Percentiles rank a stretch among this genome's conserved stretches.
These are phyloP conservation scores for Agrypnia vestita DNA, from an alignment of 1,140 invertebrate genomes.

Conservation along the genomic window DNA sequence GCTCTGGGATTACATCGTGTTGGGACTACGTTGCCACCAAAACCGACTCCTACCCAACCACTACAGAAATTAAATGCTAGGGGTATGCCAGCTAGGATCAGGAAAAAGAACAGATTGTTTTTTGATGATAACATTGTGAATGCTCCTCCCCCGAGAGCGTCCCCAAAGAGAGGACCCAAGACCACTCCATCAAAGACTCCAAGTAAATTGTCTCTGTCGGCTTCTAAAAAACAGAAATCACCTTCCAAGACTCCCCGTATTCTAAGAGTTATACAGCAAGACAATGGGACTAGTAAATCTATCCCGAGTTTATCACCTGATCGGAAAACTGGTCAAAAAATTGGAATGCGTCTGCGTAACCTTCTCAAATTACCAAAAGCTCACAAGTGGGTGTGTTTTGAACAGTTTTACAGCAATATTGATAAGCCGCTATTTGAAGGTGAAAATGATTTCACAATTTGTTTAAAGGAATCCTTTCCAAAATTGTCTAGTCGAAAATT, in stretches of 20 bases:
- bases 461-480: slow-evolving; percentile 95
- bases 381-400: slow-evolving; percentile 99
- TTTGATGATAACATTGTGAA: slow-evolving; percentile 94
- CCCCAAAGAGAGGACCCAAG: slow-evolving; percentile 76
- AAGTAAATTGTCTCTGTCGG: slow-evolving; percentile 68
- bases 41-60: slow-evolving; percentile 79
- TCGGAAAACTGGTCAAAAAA: slow-evolving; percentile 87
- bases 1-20: slow-evolving; percentile 85
- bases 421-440: slow-evolving; percentile 95
- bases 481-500: slow-evolving; percentile 90
- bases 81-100: slow-evolving; percentile 90
- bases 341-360: slow-evolving; percentile 93
- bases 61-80: slow-evolving; percentile 86
- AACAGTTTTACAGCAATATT: slow-evolving; percentile 99
- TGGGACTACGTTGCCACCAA: slow-evolving; percentile 81
- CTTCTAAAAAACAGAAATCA: slow-evolving; percentile 68
- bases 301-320: slow-evolving; percentile 74
- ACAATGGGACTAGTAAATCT: slow-evolving; percentile 26
- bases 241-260: slow-evolving; percentile 67
- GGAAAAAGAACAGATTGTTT: slow-evolving; percentile 93
- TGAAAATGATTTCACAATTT: slow-evolving; percentile 97
- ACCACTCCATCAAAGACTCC: slow-evolving; percentile 70
- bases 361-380: slow-evolving; percentile 98
- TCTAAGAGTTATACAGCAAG: slow-evolving; percentile 15
- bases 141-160: slow-evolving; percentile 80